phyloP scores from a whole-genome alignment of 2,888 invertebrate genomes.

The Apamea sordens region DNA sequence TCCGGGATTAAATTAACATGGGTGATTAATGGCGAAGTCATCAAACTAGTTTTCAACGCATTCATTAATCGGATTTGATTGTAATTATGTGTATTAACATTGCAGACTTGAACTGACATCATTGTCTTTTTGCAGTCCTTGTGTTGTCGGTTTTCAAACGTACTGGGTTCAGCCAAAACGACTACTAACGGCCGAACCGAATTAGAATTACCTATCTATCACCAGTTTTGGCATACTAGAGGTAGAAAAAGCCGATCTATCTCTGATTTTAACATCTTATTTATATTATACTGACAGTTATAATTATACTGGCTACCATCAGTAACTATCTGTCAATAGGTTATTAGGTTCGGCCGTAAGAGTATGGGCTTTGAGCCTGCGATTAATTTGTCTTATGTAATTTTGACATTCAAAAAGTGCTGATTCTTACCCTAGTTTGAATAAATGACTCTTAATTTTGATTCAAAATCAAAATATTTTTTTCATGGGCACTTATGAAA shows the following conservation, averaged over 20 bases:
- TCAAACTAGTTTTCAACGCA: conserved; percentile 37
- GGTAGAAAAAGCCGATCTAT: no score
- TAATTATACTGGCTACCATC: no score
- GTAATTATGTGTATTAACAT: conserved; percentile 20
- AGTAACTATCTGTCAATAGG: no score
- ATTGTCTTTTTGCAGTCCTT: conserved; percentile 1
- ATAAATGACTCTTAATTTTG: neutral
- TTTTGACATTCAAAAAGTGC: neutral
- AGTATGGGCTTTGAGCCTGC: no score
- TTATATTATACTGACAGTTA: no score
- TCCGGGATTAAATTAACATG: conserved; percentile 17
- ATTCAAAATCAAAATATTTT: no score
- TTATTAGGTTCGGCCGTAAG: no score
- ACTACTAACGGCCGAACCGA: no score
- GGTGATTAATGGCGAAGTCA: conserved; percentile 9
- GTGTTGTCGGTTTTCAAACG: neutral
- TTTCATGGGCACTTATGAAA: neutral
- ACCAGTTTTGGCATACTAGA: no score
- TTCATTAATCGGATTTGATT: conserved; percentile 3
- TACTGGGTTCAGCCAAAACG: neutral
- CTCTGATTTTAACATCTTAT: no score
- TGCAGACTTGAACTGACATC: neutral
- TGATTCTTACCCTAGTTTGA: neutral
- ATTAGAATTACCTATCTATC: no score
- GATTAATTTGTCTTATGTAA: neutral